Conservation (phyloP, 1,140 invertebrate species). For the Nebria ingens region DNA sequence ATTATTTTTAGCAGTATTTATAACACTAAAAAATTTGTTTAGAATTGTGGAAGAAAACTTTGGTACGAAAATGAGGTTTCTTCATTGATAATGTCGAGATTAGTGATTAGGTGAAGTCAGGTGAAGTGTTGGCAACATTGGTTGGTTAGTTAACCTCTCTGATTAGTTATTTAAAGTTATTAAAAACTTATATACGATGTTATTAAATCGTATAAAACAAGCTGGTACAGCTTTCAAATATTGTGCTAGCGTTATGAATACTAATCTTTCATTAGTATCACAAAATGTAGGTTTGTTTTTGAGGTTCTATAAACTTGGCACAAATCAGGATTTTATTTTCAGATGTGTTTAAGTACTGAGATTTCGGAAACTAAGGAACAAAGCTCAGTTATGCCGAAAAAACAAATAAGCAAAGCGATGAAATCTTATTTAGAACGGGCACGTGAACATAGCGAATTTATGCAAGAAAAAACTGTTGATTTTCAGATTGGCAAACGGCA, state of each 20-base stretch:
- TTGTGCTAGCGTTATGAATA: background rate
- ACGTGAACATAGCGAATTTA: conserved; percentile 70
- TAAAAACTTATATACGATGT: background rate
- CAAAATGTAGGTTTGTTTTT: background rate
- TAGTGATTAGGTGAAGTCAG: background rate
- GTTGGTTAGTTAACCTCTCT: no score
- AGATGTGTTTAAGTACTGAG: background rate
- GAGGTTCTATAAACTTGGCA: background rate
- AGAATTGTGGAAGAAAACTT: no score
- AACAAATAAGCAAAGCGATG: conserved; percentile 77
- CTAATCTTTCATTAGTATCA: background rate
- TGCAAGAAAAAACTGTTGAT: conserved; percentile 68
- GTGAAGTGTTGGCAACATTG: background rate
- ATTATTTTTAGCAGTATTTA: no score
- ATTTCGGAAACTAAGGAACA: background rate
- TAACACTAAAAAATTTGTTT: no score
- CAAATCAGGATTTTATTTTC: background rate
- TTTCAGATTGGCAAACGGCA: conserved; percentile 89
- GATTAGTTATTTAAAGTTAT: no score
- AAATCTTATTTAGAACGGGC: conserved; percentile 74
- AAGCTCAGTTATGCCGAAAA: conserved; percentile 28
- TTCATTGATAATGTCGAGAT: no score
- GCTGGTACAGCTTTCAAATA: background rate
- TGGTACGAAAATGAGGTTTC: no score
- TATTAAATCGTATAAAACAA: background rate